Percentiles rank a stretch among this genome's conserved stretches.
phyloP scores from a whole-genome alignment of 2,113 vertebrate species.

The Agapornis roseicollis region DNA sequence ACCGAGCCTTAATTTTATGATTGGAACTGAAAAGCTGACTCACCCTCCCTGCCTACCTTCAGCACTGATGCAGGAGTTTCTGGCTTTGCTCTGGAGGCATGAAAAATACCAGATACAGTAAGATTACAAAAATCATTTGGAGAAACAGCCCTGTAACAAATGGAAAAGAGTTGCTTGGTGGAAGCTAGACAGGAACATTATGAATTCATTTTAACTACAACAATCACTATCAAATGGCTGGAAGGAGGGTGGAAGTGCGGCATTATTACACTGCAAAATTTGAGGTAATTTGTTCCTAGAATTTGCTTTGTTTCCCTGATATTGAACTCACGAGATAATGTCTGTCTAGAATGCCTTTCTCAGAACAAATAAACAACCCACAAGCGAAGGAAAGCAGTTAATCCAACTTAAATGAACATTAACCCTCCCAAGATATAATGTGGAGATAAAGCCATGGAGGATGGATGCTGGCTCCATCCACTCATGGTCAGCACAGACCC shows the following conservation, averaged over 20 bases:
- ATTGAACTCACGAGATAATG: not conserved
- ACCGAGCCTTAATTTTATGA: not conserved
- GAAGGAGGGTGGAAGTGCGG: not conserved
- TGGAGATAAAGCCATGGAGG: not conserved
- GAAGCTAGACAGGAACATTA: not conserved
- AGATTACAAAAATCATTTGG: not conserved
- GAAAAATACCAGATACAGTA: not conserved
- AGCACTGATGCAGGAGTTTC: not conserved
- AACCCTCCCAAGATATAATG: not conserved
- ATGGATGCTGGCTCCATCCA: not conserved
- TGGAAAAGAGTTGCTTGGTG: not conserved
- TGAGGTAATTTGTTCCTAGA: constrained; percentile 1
- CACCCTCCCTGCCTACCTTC: not conserved
- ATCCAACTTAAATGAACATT: not conserved
- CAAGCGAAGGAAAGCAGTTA: not conserved
- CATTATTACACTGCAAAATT: not conserved
- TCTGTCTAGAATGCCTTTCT: not conserved
- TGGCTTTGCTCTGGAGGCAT: not conserved
- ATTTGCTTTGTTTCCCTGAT: not conserved
- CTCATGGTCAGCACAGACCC: not conserved
- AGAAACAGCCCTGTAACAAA: not conserved
- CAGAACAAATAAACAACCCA: not conserved
- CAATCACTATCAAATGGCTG: not conserved
- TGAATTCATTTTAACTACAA: not conserved
- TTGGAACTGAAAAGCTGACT: constrained; percentile 1